Evolutionary conservation across 2,888 invertebrate genomes (phyloP).

Genomic region (Apodemia duryi): DNA sequence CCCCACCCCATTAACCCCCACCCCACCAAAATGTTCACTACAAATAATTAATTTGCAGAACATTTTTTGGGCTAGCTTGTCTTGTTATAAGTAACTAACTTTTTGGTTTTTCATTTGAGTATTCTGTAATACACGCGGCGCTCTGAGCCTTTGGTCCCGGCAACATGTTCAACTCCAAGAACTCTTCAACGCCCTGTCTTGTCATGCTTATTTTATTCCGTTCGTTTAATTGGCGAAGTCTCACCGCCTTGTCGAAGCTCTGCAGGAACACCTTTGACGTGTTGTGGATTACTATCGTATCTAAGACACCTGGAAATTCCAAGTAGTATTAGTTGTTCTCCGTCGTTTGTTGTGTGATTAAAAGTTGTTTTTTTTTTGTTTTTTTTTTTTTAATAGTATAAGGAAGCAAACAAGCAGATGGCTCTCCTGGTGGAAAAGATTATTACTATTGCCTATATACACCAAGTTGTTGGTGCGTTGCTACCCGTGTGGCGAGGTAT

Average conservation of each 20-base stretch:
- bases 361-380: too few relatives aligned
- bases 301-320: constrained; percentile 76
- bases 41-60: too few relatives aligned
- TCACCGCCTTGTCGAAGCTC: constrained; percentile 79
- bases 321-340: neutral
- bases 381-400: too few relatives aligned
- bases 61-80: too few relatives aligned
- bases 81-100: constrained; percentile 35
- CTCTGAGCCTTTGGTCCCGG: constrained; percentile 53
- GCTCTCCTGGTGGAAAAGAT: too few relatives aligned
- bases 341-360: too few relatives aligned
- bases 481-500: too few relatives aligned
- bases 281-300: constrained; percentile 79
- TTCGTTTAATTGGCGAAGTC: constrained; percentile 61
- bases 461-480: too few relatives aligned
- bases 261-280: constrained; percentile 81
- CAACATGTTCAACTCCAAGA: constrained; percentile 65
- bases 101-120: constrained; percentile 48
- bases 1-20: too few relatives aligned
- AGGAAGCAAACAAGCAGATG: too few relatives aligned
- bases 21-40: too few relatives aligned
- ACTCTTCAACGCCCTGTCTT: constrained; percentile 55
- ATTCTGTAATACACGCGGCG: constrained; percentile 49
- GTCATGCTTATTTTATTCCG: constrained; percentile 50
- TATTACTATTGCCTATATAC: too few relatives aligned